Base-by-base conservation (phyloP, 2,797 vertebrate genomes). In the Sebastes trivittatus region DNA sequence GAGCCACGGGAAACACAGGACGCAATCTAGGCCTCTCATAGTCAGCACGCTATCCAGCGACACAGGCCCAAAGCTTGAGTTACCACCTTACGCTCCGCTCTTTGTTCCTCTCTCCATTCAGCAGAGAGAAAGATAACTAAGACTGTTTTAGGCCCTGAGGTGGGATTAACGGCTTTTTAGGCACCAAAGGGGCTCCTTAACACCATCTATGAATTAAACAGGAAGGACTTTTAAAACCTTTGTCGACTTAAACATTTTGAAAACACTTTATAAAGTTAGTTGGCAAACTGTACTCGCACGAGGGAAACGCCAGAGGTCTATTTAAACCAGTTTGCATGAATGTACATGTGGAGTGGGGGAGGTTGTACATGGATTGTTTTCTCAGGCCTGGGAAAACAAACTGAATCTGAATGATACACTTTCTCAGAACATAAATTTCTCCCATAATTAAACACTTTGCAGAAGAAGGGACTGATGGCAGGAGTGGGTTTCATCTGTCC, bases 81-180 rank as follows among this genome's bases (percentile, higher is more conserved):
- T 96, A 91, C 95, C 79, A 67, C 72, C 87, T 90, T 87, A 61
- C 80, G 82, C 87, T 86, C 85, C 67, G 82, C 77, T 88, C 92
- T 94, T 95, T 95, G 91, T 94, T 86, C 87, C 81, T 77, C 62
- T 68, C 77, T 61, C 89, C 87, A 94, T 95, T 93, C 88, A 94
- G 58, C 64, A 52, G 54, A 56, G 62, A 58, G 72, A 80, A 66
- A 85, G 91, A 93, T 81, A 92, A 87, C 85, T 78, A 34, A 80
- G 89, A 80, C 90, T 84, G 89, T 86, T 90, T 90, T 54, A 87
- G 77, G 86, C 93, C 93, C 87, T 67, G 72, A 89, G 92, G 93
- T 73, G 30, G 56, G 89, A 94, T 94, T 89, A 93, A 75, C 72
- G 38, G 59, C 78, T 80, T 81, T 88, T 76, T 42, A 85, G 72